These are phyloP conservation scores for Morelia viridis DNA, from an alignment of 2,797 vertebrate species.

Conservation along the genomic window DNA sequence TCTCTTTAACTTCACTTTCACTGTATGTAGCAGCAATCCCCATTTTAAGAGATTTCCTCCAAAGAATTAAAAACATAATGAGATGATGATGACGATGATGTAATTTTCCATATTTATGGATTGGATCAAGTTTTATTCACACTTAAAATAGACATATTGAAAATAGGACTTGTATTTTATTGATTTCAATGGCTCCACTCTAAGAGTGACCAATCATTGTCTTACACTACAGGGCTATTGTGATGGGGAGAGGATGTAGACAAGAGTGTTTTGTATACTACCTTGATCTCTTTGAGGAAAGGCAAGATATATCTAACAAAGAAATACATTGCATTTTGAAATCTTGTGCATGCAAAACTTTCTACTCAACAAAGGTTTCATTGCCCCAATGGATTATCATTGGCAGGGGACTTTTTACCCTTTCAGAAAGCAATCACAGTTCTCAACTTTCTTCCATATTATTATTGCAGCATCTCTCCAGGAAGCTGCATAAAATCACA, in stretches of 20 bases:
- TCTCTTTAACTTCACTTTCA: slow-evolving; percentile 18
- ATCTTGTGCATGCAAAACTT: slow-evolving; percentile 1
- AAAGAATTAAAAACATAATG: background rate
- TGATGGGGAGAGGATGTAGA: background rate
- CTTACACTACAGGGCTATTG: background rate
- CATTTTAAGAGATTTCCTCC: slow-evolving; percentile 10
- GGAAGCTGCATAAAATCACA: slow-evolving; percentile 11
- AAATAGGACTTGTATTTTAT: background rate
- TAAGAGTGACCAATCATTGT: background rate
- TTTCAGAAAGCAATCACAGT: background rate
- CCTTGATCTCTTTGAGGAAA: background rate
- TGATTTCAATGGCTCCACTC: background rate
- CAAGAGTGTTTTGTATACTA: background rate
- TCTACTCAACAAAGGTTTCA: background rate
- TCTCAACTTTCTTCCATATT: background rate
- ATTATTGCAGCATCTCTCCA: background rate
- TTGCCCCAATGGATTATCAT: background rate
- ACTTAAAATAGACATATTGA: background rate
- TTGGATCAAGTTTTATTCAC: background rate
- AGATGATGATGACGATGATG: background rate
- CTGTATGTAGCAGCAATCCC: slow-evolving; percentile 9
- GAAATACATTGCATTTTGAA: background rate
- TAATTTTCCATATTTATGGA: background rate
- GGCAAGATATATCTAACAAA: background rate
- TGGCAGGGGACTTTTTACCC: background rate